phyloP scores from a whole-genome alignment of 1,140 invertebrate genomes.

The Hesperophylax magnus region DNA sequence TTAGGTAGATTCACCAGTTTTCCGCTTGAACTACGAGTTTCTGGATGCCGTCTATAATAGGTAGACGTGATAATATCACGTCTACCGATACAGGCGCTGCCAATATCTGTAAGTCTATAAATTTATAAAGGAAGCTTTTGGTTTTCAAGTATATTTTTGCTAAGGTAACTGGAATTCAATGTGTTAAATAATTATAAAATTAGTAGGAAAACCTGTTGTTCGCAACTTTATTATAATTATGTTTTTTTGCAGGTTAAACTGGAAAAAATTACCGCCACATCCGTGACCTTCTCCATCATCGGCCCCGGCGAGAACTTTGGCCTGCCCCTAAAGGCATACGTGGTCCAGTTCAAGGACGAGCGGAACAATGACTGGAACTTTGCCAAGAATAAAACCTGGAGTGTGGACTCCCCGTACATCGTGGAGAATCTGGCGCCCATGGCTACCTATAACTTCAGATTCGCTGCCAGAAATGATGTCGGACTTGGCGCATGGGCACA shows the following conservation, averaged over 20 bases:
- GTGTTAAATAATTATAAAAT: too few species aligned
- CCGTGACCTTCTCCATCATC: conserved; percentile 83
- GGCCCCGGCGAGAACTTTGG: conserved; percentile 81
- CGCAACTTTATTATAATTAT: not conserved
- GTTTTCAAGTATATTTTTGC: too few species aligned
- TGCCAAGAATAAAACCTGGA: conserved; percentile 82
- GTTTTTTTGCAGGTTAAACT: conserved; percentile 73
- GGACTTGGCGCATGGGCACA: conserved; percentile 82
- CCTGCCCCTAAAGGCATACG: conserved; percentile 79
- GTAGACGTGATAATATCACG: too few species aligned
- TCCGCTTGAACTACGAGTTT: too few species aligned
- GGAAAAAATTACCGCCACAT: conserved; percentile 83
- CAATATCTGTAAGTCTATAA: too few species aligned
- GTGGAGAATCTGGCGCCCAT: conserved; percentile 85
- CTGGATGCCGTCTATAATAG: too few species aligned
- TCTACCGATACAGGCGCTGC: too few species aligned
- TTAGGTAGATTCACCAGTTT: too few species aligned
- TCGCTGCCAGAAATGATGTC: conserved; percentile 87
- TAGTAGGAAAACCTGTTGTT: too few species aligned
- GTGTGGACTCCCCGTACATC: conserved; percentile 80
- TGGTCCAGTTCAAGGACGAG: conserved; percentile 82
- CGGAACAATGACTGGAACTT: conserved; percentile 77
- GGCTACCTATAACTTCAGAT: conserved; percentile 87
- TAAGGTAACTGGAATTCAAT: too few species aligned
- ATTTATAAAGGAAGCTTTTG: too few species aligned